A percentile compares a stretch with the other conserved stretches of the same genome.
Evolutionary conservation across 2,888 invertebrate species (phyloP).

Genomic region (Leptinotarsa rubiginosa): DNA sequence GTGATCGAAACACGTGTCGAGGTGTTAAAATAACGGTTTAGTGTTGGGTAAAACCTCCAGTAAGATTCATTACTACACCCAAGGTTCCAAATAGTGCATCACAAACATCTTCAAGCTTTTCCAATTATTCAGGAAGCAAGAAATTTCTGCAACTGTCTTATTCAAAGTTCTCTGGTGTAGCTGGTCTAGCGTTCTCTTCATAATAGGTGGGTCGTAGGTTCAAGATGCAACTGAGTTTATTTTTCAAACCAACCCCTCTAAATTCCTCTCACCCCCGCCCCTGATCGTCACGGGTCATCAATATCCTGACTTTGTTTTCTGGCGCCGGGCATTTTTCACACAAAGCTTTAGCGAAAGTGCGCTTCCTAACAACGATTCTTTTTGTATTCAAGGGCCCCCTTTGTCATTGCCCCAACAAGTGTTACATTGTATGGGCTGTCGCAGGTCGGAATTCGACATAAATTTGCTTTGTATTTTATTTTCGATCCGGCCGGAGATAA

Average conservation of each 20-base stretch:
- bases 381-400: constrained; percentile 27
- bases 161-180: too few species aligned
- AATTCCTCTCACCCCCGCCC: background rate
- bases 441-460: constrained; percentile 30
- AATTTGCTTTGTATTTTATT: constrained; percentile 35
- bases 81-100: too few species aligned
- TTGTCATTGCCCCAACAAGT: constrained; percentile 37
- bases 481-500: constrained; percentile 21
- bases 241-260: background rate
- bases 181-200: too few species aligned
- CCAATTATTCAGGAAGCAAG: too few species aligned
- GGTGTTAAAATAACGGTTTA: too few species aligned
- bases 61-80: too few species aligned
- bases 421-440: constrained; percentile 37
- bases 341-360: constrained; percentile 22
- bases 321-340: constrained; percentile 44
- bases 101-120: too few species aligned
- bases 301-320: constrained; percentile 40
- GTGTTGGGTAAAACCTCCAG: too few species aligned
- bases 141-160: too few species aligned
- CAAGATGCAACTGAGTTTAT: background rate
- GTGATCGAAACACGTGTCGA: too few species aligned
- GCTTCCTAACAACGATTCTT: constrained; percentile 27
- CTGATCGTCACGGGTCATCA: constrained; percentile 41
- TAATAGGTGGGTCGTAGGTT: too few species aligned